Evolutionary conservation across 2,888 invertebrate species (phyloP).

Genomic region (Diplolepis rosae): DNA sequence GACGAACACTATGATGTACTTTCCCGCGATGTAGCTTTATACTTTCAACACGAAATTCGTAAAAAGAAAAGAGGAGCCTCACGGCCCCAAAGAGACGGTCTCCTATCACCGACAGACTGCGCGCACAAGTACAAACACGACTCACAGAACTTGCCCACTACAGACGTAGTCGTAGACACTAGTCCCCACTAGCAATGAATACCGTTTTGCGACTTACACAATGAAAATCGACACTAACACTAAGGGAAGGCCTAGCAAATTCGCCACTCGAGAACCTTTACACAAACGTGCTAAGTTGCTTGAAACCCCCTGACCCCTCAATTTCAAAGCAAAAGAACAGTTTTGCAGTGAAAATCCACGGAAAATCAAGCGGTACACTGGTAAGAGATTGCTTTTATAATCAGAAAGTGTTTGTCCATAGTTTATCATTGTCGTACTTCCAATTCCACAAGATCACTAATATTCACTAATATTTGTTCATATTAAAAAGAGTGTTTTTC

Average conservation of each 20-base stretch:
- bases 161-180: no score
- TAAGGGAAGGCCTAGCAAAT: conserved; percentile 51
- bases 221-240: conserved; percentile 34
- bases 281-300: conserved; percentile 54
- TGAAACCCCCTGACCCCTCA: conserved; percentile 49
- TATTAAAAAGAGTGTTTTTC: conserved; percentile 9
- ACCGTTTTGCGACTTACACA: neutral
- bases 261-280: conserved; percentile 52
- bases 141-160: conserved; percentile 35
- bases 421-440: neutral
- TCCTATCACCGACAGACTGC: conserved; percentile 29
- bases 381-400: neutral
- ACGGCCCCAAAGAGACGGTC: conserved; percentile 14
- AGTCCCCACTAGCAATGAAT: conserved; percentile 21
- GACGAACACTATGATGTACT: conserved; percentile 47
- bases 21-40: conserved; percentile 50
- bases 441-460: neutral
- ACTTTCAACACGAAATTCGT: conserved; percentile 37
- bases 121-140: conserved; percentile 19
- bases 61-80: conserved; percentile 19
- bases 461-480: no score
- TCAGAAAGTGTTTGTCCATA: neutral
- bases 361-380: neutral
- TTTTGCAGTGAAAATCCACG: neutral
- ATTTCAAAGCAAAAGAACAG: neutral